These are phyloP conservation scores for Chaitophorus viminalis DNA, from an alignment of 2,888 invertebrate genomes.

Conservation along the genomic window DNA sequence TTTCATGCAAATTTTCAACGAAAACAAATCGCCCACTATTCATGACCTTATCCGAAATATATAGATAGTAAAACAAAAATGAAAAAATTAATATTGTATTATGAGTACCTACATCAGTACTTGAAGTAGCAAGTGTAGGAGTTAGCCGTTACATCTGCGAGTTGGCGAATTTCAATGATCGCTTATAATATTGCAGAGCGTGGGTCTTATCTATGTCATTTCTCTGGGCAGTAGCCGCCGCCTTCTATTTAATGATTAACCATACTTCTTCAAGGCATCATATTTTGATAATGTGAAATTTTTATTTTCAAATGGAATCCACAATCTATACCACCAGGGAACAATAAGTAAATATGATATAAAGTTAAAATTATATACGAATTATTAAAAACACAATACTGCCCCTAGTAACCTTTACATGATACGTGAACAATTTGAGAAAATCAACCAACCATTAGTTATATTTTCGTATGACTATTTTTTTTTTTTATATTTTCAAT, in stretches of 20 bases:
- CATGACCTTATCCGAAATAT: constrained; percentile 44
- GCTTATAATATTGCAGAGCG: constrained; percentile 27
- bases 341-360: too few relatives aligned
- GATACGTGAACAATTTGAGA: too few relatives aligned
- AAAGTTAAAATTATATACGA: too few relatives aligned
- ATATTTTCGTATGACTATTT: too few relatives aligned
- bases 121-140: constrained; percentile 39
- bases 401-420: too few relatives aligned
- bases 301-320: too few relatives aligned
- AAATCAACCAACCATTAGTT: too few relatives aligned
- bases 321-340: too few relatives aligned
- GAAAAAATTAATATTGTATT: neutral
- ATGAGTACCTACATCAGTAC: constrained; percentile 15
- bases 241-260: neutral
- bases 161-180: constrained; percentile 50
- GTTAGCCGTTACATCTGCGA: constrained; percentile 34
- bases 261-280: neutral
- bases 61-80: neutral
- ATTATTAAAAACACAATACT: too few relatives aligned
- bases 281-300: neutral
- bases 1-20: constrained; percentile 48
- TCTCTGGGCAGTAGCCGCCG: neutral
- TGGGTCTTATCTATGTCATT: constrained; percentile 41
- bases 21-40: constrained; percentile 44
- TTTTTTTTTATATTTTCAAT: too few relatives aligned